Base-by-base conservation (phyloP, 2,113 vertebrate genomes). In the Cromileptes altivelis region DNA sequence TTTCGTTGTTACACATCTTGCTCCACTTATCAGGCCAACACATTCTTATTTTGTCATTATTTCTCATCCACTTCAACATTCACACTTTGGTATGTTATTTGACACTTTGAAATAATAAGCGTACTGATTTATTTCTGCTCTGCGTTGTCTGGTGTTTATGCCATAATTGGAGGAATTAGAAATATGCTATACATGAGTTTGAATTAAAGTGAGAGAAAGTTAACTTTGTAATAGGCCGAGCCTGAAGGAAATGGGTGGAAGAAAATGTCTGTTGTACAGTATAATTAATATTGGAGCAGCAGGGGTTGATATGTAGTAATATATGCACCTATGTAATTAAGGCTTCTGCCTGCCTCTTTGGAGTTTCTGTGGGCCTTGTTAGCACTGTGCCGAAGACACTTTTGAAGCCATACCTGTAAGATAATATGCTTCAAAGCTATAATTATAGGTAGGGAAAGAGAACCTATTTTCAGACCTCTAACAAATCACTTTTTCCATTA, bases 401-500 rank as follows among this genome's bases (percentile, higher is more conserved):
- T 94, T 91, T 90, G 74, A 93, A 93, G 88, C 88, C 86, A 85
- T 92, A 95, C 91, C 91, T 95, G 90, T 89, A 90, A 94, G 88
- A 94, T 94, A 95, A 95, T 95, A 88, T 94, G 90, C 92, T 95
- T 94, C 93, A 91, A 91, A 95, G 88, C 90, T 93, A 86, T 95
- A 95, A 96, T 95, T 94, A 95, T 88, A 93, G 89, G 91, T 61
- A 90, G 78, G 89, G 89, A 95, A 94, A 93, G 85, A 87, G 88
- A 87, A 89, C 85, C 88, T 95, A 94, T 95, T 95, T 95, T 94
- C 91, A 93, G 93, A 94, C 85, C 86, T 93, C 89, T 91, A 94
- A 94, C 92, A 93, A 95, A 96, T 95, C 90, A 93, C 91, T 94
- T 96, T 94, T 94, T 88, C 91, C 81, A 94, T 96, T 94, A 94